These are phyloP conservation scores for Heteropelma amictum DNA, from an alignment of 2,888 invertebrate species.

Conservation along the genomic window DNA sequence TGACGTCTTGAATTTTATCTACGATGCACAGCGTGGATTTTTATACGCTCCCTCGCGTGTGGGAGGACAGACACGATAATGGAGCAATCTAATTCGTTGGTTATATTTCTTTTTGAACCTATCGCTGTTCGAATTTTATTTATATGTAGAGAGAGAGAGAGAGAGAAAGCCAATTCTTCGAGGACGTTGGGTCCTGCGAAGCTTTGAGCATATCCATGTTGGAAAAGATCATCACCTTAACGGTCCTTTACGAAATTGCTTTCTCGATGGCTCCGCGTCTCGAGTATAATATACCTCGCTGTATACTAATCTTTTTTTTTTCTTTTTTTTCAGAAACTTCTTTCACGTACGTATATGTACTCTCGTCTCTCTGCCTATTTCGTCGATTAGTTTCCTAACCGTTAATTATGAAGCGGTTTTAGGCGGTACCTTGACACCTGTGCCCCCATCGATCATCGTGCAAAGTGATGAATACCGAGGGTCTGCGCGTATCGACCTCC, in stretches of 20 bases:
- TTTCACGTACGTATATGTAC: background rate
- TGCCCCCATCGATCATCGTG: conserved; percentile 71
- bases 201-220: conserved; percentile 9
- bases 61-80: conserved; percentile 35
- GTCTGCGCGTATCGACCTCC: conserved; percentile 48
- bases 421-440: conserved; percentile 70
- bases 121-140: conserved; percentile 43
- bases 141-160: conserved; percentile 41
- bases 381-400: conserved; percentile 56
- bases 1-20: no score
- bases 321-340: conserved; percentile 1
- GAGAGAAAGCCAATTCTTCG: conserved; percentile 26
- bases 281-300: conserved; percentile 20
- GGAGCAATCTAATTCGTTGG: conserved; percentile 54
- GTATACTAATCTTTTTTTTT: conserved; percentile 44
- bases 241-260: conserved; percentile 50
- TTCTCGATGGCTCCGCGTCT: conserved; percentile 40
- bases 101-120: conserved; percentile 44
- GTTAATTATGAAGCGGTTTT: conserved; percentile 57
- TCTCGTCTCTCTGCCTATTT: background rate
- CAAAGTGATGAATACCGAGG: conserved; percentile 53
- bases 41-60: no score
- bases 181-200: conserved; percentile 33
- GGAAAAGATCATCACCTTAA: conserved; percentile 30
- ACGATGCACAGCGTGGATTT: conserved; percentile 25